Percentiles rank a stretch among this genome's conserved stretches.
Evolutionary conservation across 2,113 vertebrate genomes (phyloP).

Genomic region (Buteo buteo): DNA sequence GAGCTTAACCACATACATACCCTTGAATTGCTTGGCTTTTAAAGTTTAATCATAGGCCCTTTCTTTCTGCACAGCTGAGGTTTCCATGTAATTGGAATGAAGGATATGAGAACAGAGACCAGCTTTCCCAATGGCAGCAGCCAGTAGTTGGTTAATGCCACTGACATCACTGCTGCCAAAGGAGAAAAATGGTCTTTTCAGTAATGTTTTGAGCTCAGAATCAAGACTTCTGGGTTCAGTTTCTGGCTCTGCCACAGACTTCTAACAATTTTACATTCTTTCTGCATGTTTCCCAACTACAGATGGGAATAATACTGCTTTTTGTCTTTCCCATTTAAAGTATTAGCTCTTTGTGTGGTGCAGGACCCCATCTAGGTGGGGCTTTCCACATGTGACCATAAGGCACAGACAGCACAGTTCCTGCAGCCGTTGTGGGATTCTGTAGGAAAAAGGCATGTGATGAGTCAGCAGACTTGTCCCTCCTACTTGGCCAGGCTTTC

Average conservation of each 20-base stretch:
- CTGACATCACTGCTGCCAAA: background rate
- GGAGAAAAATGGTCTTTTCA: background rate
- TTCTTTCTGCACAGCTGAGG: slow-evolving; percentile 8
- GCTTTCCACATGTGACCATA: background rate
- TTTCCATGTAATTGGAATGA: background rate
- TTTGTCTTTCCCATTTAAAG: background rate
- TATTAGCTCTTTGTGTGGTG: background rate
- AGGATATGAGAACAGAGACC: background rate
- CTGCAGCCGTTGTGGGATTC: background rate
- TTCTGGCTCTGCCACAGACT: background rate
- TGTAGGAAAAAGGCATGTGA: background rate
- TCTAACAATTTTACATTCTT: background rate
- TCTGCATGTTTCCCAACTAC: background rate
- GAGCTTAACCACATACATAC: slow-evolving; percentile 38
- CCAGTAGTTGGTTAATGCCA: background rate
- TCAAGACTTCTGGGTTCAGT: background rate
- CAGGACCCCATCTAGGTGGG: background rate
- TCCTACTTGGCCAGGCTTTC: background rate
- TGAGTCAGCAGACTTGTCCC: background rate
- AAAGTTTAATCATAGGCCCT: slow-evolving; percentile 30
- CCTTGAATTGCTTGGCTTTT: slow-evolving; percentile 63
- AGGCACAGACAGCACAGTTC: background rate
- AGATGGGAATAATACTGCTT: background rate
- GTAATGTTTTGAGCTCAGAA: background rate
- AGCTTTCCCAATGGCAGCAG: background rate